Evolutionary conservation across 1,140 invertebrate genomes (phyloP), one percentile per base, ranked within the genome.

Genomic region (Aphis gossypii): DNA sequence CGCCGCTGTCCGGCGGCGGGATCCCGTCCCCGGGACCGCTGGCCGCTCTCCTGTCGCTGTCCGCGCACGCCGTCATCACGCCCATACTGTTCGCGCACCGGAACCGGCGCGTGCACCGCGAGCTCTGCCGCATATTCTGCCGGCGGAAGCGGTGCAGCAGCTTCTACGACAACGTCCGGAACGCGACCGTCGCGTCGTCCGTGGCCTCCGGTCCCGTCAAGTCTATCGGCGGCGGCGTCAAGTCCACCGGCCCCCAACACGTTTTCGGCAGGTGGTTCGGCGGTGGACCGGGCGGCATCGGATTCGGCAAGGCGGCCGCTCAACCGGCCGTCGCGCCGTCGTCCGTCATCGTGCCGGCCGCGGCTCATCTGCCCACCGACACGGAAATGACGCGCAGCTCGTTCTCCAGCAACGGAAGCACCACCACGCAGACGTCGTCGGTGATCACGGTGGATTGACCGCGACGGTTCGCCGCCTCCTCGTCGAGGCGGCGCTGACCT

Each of bases 31-130:
- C 94, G 95, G 95, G 68, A 51, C 91, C 90, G 94, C 95, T 95
- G 94, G 51, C 97, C 14, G 96, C 96, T 23, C 95, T 98, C 56
- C 96, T 97, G 82, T 96, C 97, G 94, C 95, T 98, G 30, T 95
- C 97, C 30, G 95, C 97, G 48, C 97, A 97, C 38, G 97, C 97
- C 35, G 96, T 97, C 46, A 96, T 97, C 4, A 97, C 97, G 25
- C 97, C 97, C 0, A 96, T 98, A 95, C 95, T 98, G 44, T 98
- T 98, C 95, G 97, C 97, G 21, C 97, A 97, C 94, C 96, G 97
- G 14, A 98, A 97, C 54, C 96, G 97, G 44, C 96, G 97, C 4
- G 97, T 98, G 23, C 97, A 97, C 94, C 95, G 97, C 14, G 97
- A 98, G 94, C 96, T 97, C 6, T 95, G 96, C 68, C 96, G 96